These are phyloP conservation scores for Noctua pronuba DNA, from an alignment of 2,888 invertebrate species.

Conservation along the genomic window DNA sequence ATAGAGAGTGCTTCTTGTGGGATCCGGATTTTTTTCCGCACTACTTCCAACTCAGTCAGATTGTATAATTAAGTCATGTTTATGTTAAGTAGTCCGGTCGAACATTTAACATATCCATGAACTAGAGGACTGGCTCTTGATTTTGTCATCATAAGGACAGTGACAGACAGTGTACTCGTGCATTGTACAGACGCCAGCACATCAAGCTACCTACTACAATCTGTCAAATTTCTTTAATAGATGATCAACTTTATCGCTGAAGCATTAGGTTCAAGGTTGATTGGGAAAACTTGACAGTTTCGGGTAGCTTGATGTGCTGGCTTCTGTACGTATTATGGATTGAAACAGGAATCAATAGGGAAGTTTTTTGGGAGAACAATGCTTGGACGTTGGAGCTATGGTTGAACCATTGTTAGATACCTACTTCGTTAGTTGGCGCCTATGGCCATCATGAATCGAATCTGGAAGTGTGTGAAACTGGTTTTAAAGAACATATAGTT, in stretches of 20 bases:
- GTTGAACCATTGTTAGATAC: neutral
- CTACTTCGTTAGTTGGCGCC: too few species aligned
- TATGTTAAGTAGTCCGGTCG: neutral
- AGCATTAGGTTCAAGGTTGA: too few species aligned
- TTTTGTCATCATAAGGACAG: neutral
- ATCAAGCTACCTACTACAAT: too few species aligned
- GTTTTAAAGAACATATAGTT: neutral
- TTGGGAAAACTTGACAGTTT: too few species aligned
- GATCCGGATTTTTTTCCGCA: neutral
- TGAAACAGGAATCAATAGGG: neutral
- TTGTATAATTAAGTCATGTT: neutral
- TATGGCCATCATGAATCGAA: neutral
- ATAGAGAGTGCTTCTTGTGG: slow-evolving; percentile 29
- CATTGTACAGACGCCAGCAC: too few species aligned
- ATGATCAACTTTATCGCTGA: too few species aligned
- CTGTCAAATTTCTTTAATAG: too few species aligned
- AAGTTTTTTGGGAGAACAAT: neutral
- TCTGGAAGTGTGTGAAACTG: neutral
- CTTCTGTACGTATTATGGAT: too few species aligned
- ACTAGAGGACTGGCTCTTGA: neutral
- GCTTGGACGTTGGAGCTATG: neutral
- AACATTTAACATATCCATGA: neutral
- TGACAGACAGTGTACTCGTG: neutral
- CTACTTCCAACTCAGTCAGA: neutral
- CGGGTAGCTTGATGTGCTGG: too few species aligned